Evolutionary conservation across 1,140 invertebrate species (phyloP), one percentile per base, ranked within the genome.

Genomic region (Neodiprion pinetum): DNA sequence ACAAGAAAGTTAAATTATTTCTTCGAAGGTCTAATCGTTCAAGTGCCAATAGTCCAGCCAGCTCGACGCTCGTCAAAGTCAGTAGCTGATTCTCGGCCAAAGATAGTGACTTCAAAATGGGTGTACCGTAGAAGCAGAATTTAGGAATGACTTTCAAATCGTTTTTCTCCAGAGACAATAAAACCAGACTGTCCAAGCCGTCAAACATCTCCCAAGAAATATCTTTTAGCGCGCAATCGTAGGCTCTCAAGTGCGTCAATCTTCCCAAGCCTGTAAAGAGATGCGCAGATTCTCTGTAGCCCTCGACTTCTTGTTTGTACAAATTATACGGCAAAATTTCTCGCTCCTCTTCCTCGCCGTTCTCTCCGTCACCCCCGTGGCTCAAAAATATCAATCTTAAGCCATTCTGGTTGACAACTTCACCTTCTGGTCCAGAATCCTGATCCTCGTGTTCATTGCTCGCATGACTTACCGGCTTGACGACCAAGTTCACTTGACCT

Each of bases 191-290:
- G 2, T 88, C 80, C 2, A 94, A 80, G 14, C 92, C 92, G 73
- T 93, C 90, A 79, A 94, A 93, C 90, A 93, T 92, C 81, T 93
- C 91, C 92, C 93, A 93, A 72, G 91, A 90, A 73, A 94, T 83
- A 77, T 92, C 89, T 76, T 90, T 89, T 23, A 94, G 77, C 28
- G 90, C 86, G 78, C 93, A 94, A 40, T 88, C 85, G 21, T 89
- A 88, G 2, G 93, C 89, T 76, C 92, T 84, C 50, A 94, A 78
- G 70, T 93, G 89, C 48, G 89, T 87, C 14, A 94, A 81, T 72
- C 85, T 85, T 47, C 84, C 83, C 72, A 93, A 88, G 17, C 90
- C 90, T 53, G 90, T 89, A 77, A 94, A 93, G 28, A 87, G 78
- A 4, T 83, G 81, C 61, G 48, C 48, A 40, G 76, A 82, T 76